Evolutionary conservation across 2,888 invertebrate genomes (phyloP), one percentile per base, ranked within the genome.

Genomic region (Dasypolia templi): DNA sequence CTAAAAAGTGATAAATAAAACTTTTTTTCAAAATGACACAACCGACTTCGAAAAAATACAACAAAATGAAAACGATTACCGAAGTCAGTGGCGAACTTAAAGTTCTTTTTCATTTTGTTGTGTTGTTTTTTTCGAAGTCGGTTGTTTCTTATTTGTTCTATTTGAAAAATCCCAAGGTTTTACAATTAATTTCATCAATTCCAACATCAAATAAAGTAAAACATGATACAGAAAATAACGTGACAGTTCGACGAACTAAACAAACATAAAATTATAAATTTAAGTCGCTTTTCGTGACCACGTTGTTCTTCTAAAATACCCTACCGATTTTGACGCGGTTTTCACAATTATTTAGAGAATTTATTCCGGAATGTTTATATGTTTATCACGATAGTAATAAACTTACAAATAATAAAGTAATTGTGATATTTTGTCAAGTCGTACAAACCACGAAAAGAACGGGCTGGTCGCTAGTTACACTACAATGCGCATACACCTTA

Each of bases 401-500:
- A 35, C 17, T 39, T 11, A 19, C 12, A 62, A 12, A 19, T 29
- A 29, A 4, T 29, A 14, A 46, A 22, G 2, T 22, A 29, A 22
- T 4, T 2, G 7, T 19, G 1, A 14, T 22, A 0, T 14, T 22
- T 22, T 22, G 2, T 29, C 22, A 22, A 22, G 4, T 63, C 1
- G 7, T 29, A 63, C 44, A 14, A 63, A 22, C 1, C 0, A 1
- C 4, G 7, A 3, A 4, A 4, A 46, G 14, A 12, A 22, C 11
- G 19, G 3, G 0, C 17, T 2, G 22, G n/a, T 7, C 26, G 7
- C 32, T 19, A 3, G 2, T 73, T 67, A 77, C 77, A 62, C 74
- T 46, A 14, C 22, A 67, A 58, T 72, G 61, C 2, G 17, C 29
- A 11, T n/a, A 22, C 3, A 78, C 76, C 76, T 59, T 82, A n/a